Conservation (phyloP, 2,113 vertebrate species). For the Silurus meridionalis region DNA sequence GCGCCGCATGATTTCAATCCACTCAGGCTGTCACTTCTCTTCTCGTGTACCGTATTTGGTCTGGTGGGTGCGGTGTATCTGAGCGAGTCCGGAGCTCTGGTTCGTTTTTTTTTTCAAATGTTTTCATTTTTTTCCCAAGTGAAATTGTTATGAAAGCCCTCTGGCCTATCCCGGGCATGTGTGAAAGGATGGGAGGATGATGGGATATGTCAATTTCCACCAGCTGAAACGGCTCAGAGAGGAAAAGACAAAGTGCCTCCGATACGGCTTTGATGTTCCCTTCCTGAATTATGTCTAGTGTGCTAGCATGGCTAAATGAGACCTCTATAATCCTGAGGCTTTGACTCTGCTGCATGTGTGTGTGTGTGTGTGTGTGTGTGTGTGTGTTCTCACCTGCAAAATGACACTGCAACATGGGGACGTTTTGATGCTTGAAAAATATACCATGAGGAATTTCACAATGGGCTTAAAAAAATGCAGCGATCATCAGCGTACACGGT, state of each 20-base stretch:
- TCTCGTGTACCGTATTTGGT: not conserved
- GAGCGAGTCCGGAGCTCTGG: not conserved
- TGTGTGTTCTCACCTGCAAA: not conserved
- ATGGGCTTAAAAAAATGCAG: not conserved
- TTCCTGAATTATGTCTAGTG: slow-evolving; percentile 8
- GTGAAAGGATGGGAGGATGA: slow-evolving; percentile 11
- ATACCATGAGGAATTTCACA: not conserved
- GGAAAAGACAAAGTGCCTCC: slow-evolving; percentile 16
- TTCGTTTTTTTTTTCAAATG: not conserved
- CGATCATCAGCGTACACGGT: not conserved
- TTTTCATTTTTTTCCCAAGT: not conserved
- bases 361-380: too few relatives aligned
- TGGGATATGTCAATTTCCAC: slow-evolving; percentile 12
- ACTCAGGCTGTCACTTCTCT: not conserved
- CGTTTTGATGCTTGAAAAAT: not conserved
- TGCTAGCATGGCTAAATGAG: not conserved
- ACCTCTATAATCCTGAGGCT: not conserved
- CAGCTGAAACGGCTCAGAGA: slow-evolving; percentile 15
- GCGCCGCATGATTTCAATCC: not conserved
- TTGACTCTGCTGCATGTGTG: not conserved
- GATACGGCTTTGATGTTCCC: slow-evolving; percentile 39
- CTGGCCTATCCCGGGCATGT: not conserved
- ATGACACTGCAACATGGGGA: not conserved
- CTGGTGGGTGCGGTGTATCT: not conserved
- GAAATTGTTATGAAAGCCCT: slow-evolving; percentile 32